phyloP scores from a whole-genome alignment of 2,113 vertebrate species.

The Pseudorhombus dupliciocellatus region DNA sequence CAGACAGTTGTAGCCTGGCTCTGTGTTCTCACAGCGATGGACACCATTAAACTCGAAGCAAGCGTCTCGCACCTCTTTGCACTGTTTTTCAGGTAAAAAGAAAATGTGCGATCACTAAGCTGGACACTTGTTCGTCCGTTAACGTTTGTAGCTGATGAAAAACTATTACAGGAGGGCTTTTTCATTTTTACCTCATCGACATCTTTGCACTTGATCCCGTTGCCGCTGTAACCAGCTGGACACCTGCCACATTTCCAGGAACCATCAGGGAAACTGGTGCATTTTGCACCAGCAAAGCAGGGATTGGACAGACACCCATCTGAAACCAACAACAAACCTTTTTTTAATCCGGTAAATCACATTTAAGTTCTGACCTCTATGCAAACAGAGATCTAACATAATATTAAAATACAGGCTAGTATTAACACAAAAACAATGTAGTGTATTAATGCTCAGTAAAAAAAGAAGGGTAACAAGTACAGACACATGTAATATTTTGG shows the following conservation, averaged over 20 bases:
- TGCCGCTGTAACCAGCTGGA: slow-evolving; percentile 90
- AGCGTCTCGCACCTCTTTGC: slow-evolving; percentile 90
- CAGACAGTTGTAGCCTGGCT: slow-evolving; percentile 95
- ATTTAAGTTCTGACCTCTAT: too few relatives aligned
- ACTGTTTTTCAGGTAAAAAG: slow-evolving; percentile 77
- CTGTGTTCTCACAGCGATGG: slow-evolving; percentile 94
- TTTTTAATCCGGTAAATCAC: background rate
- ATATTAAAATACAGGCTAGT: too few relatives aligned
- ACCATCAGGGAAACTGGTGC: slow-evolving; percentile 93
- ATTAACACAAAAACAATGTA: background rate
- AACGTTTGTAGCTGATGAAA: background rate
- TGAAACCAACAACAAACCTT: slow-evolving; percentile 57
- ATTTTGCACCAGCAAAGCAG: slow-evolving; percentile 91
- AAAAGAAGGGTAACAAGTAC: background rate
- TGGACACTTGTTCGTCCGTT: background rate
- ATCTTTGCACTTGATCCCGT: slow-evolving; percentile 92
- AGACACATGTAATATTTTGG: background rate
- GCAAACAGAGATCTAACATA: too few relatives aligned
- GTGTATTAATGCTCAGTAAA: background rate
- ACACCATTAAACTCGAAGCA: slow-evolving; percentile 92
- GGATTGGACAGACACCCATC: slow-evolving; percentile 98
- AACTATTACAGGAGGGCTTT: background rate
- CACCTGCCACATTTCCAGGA: slow-evolving; percentile 97
- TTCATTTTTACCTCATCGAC: slow-evolving; percentile 88
- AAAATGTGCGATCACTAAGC: slow-evolving; percentile 1